Base-by-base conservation (phyloP, 1,140 invertebrate species). In the Sesamia nonagrioides region DNA sequence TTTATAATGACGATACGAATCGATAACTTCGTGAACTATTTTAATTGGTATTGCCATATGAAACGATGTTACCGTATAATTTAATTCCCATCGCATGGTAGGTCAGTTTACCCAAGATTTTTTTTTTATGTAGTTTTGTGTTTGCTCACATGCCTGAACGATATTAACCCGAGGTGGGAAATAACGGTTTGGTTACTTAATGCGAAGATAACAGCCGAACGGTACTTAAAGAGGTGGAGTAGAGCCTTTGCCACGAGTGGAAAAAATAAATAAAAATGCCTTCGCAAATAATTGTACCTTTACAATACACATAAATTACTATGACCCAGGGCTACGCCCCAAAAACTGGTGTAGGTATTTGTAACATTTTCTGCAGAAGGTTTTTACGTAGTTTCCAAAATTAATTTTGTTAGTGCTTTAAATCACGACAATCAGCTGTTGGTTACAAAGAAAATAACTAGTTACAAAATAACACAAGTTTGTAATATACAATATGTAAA, bases 131-230 rank as follows among this genome's bases (percentile, higher is more conserved):
- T 33, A 68, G 48, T 54, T 61, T 6, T 66, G 61, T 69, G 45
- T 79, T 79, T 82, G 68, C 71, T 74, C 78, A 66, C 68, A 77
- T 73, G 82, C 33, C 61, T 81, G 79, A 81, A 82, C 72, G 72
- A 84, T 84, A 79, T 83, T 81, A 81, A 83, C 74, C 76, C 77
- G 80, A 82, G 79, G 83, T 83, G 82, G 68, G 82, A 83, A 84
- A 69, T 84, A 88, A 84, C 84, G 82, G 86, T 88, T 83, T 74
- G 77, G 71, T 77, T 77, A 83, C 84, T 79, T 84, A 82, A 85
- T 83, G 78, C 83, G 79, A 84, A 84, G 83, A 86, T 88, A 88
- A 88, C 69, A 84, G 82, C 66, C 60, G 42, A 79, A 85, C 85
- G 86, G 86, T 85, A 83, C 83, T 88, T 82, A 79, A 78, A 78